Conservation (phyloP, 2,888 invertebrate genomes). For the Ganaspis brasiliensis region DNA sequence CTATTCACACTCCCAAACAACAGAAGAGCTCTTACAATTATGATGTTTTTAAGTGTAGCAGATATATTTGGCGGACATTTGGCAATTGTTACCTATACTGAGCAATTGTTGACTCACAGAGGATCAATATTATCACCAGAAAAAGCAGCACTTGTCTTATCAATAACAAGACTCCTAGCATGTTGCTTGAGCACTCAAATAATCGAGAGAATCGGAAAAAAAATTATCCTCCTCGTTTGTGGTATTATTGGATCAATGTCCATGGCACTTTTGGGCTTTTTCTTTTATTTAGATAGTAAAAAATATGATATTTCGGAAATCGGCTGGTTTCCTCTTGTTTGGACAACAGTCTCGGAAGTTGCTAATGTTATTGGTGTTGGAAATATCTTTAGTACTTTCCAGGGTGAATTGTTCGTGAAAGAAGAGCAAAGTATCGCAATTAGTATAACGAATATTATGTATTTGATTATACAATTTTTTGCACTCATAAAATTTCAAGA, state of each 20-base stretch:
- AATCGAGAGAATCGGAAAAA: constrained; percentile 85
- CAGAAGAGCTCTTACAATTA: neutral
- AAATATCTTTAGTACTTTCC: constrained; percentile 84
- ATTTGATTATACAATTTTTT: constrained; percentile 83
- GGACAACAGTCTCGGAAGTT: constrained; percentile 84
- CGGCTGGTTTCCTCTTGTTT: constrained; percentile 83
- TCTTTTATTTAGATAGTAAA: constrained; percentile 82
- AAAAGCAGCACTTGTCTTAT: constrained; percentile 82
- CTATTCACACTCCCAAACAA: neutral
- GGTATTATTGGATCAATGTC: constrained; percentile 83
- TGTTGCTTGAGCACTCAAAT: constrained; percentile 83
- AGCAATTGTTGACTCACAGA: constrained; percentile 84
- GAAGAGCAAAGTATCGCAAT: constrained; percentile 85
- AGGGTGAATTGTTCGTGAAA: constrained; percentile 85
- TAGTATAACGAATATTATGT: constrained; percentile 84
- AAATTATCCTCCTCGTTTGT: constrained; percentile 84
- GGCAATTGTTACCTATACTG: constrained; percentile 83
- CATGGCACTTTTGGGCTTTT: constrained; percentile 82
- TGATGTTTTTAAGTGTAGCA: neutral
- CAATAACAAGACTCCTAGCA: constrained; percentile 82
- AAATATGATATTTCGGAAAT: constrained; percentile 81
- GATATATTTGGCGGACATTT: constrained; percentile 83
- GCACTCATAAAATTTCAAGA: constrained; percentile 84
- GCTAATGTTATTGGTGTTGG: constrained; percentile 85
- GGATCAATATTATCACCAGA: constrained; percentile 81